Evolutionary conservation across 37 sponge, comb jelly and placozoan species (phyloP).

Genomic region (Mnemiopsis leidyi): DNA sequence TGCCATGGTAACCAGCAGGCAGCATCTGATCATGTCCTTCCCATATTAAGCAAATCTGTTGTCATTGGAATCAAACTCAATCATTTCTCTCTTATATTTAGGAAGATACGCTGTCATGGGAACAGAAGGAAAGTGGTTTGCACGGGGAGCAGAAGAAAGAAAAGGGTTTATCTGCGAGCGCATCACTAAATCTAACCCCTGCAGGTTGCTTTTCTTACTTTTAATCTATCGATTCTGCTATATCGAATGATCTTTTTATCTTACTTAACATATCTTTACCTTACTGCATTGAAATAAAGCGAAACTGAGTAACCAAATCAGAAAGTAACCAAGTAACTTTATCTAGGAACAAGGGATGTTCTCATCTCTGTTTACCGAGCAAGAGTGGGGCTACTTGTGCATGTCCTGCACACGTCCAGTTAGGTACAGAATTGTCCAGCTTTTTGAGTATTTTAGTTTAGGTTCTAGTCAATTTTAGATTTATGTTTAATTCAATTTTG

Average conservation of each 20-base stretch:
- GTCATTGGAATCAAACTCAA: too few relatives aligned
- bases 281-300: too few relatives aligned
- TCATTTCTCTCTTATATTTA: too few relatives aligned
- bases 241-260: too few relatives aligned
- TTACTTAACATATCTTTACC: too few relatives aligned
- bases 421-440: constrained; percentile 21
- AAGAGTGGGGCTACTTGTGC: background rate
- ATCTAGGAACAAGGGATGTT: background rate
- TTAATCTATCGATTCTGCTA: too few relatives aligned
- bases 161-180: constrained; percentile 2
- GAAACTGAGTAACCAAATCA: too few relatives aligned
- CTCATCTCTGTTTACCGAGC: background rate
- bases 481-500: background rate
- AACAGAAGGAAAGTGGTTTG: background rate
- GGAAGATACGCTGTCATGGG: background rate
- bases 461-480: background rate
- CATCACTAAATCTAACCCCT: background rate
- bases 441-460: background rate
- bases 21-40: too few relatives aligned
- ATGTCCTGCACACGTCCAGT: background rate
- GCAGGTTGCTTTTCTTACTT: too few relatives aligned
- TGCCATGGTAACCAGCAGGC: too few relatives aligned
- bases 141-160: background rate
- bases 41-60: too few relatives aligned
- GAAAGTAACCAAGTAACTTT: too few relatives aligned